Evolutionary conservation across 2,113 vertebrate genomes (phyloP).

Genomic region (Micromys minutus): DNA sequence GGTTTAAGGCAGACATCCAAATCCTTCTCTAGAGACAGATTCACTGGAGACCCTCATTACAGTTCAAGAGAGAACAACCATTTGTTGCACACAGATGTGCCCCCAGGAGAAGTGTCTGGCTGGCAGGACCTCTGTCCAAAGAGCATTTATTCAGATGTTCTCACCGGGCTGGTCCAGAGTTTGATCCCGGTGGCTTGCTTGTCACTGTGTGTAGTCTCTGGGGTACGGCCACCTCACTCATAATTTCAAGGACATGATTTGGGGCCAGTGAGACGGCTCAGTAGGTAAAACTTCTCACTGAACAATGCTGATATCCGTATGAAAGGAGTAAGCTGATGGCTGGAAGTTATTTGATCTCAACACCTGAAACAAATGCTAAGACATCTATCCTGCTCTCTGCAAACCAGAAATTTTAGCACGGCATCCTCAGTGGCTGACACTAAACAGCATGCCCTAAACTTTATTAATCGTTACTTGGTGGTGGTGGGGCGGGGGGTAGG

Average conservation of each 20-base stretch:
- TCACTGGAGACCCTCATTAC: background rate
- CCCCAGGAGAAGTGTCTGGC: background rate
- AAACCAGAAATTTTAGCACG: background rate
- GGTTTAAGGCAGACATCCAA: background rate
- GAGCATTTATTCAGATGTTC: background rate
- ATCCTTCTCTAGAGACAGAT: background rate
- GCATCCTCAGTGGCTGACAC: background rate
- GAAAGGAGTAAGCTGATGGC: too few species aligned
- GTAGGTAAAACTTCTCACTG: background rate
- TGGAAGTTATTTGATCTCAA: background rate
- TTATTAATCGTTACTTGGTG: background rate
- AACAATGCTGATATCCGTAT: too few species aligned
- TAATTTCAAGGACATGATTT: background rate
- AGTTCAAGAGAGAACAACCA: background rate
- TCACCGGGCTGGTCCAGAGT: background rate
- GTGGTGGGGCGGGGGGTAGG: too few species aligned
- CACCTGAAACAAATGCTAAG: background rate
- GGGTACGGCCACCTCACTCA: background rate
- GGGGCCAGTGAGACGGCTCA: background rate
- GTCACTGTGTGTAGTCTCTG: background rate
- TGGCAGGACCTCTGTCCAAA: background rate
- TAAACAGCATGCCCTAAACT: background rate
- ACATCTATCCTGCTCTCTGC: background rate
- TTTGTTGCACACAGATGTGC: background rate
- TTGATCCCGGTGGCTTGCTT: background rate